phyloP scores from a whole-genome alignment of 1,140 invertebrate genomes.

The Drosophila guanche region DNA sequence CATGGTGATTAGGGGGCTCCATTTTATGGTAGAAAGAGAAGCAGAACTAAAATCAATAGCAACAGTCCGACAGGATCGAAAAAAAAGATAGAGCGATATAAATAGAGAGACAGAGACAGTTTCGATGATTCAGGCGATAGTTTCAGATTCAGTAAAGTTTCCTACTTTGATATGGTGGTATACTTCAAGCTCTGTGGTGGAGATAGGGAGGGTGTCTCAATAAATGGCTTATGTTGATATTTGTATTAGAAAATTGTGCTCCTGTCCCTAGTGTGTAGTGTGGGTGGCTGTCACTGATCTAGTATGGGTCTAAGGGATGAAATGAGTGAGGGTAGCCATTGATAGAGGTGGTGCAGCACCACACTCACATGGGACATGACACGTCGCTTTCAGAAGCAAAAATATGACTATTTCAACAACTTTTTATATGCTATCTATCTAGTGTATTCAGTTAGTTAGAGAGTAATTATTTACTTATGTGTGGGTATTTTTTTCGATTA shows the following conservation, averaged over 20 bases:
- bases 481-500: slow-evolving; percentile 39
- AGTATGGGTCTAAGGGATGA: too few species aligned
- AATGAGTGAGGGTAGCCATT: slow-evolving; percentile 18
- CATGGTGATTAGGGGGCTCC: slow-evolving; percentile 66
- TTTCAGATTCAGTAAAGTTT: slow-evolving; percentile 15
- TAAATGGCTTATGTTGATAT: slow-evolving; percentile 10
- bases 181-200: slow-evolving; percentile 37
- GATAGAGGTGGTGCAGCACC: neutral
- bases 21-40: slow-evolving; percentile 28
- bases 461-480: slow-evolving; percentile 1
- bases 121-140: slow-evolving; percentile 25
- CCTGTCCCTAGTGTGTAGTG: too few species aligned
- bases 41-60: slow-evolving; percentile 26
- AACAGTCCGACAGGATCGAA: slow-evolving; percentile 25
- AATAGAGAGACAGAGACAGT: neutral
- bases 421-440: neutral
- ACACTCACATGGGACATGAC: too few species aligned
- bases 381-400: too few species aligned
- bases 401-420: slow-evolving; percentile 5
- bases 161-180: slow-evolving; percentile 3
- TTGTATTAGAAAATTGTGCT: neutral
- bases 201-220: neutral
- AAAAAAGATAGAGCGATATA: neutral
- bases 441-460: neutral
- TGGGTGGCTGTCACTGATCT: too few species aligned